phyloP scores from a whole-genome alignment of 2,113 vertebrate genomes.

The Atlantisia rogersi region DNA sequence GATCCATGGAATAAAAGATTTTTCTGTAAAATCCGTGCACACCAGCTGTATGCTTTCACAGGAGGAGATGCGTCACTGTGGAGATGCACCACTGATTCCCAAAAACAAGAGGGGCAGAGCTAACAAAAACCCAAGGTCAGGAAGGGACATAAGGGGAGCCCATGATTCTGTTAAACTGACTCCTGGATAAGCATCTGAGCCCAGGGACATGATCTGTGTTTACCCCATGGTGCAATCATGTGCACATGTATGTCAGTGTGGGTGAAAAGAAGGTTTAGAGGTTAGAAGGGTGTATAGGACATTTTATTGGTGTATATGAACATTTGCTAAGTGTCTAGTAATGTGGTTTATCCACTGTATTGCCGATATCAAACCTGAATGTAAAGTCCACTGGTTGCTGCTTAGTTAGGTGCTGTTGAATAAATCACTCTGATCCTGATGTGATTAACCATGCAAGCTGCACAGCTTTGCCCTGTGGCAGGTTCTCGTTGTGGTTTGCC shows the following conservation, averaged over 20 bases:
- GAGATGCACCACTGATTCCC: not conserved
- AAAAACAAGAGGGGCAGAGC: not conserved
- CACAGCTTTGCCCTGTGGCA: not conserved
- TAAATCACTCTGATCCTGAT: not conserved
- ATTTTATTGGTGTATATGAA: not conserved
- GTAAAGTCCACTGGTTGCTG: not conserved
- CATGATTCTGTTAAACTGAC: not conserved
- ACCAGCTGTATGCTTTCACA: not conserved
- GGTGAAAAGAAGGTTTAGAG: not conserved
- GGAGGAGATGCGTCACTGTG: not conserved
- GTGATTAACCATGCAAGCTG: not conserved
- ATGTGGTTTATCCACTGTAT: not conserved
- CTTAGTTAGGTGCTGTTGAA: not conserved
- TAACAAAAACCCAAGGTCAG: not conserved
- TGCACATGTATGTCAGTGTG: rapidly evolving
- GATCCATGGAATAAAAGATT: not conserved
- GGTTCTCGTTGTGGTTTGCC: not conserved
- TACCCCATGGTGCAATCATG: rapidly evolving
- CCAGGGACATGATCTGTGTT: rapidly evolving
- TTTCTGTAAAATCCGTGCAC: not conserved
- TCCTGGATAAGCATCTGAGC: not conserved
- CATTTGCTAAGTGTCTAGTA: not conserved
- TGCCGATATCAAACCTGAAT: not conserved
- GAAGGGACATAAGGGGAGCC: not conserved
- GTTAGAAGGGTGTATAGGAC: not conserved